Conservation (phyloP, 2,797 vertebrate species). For the Gila robusta region DNA sequence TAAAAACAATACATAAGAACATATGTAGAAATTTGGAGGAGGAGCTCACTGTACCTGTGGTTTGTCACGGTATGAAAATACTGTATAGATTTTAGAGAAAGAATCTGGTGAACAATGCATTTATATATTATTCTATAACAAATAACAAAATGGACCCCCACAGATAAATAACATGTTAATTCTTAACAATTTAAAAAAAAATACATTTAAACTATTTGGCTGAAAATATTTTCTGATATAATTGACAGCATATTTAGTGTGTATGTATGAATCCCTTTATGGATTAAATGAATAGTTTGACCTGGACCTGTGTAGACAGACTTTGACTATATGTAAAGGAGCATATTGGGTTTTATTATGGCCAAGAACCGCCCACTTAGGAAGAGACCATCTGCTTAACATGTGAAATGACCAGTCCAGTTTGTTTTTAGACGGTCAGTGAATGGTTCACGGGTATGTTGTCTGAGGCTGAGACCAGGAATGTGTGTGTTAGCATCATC, state of each 20-base stretch:
- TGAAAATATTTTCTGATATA: background rate
- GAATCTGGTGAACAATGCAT: background rate
- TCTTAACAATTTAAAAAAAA: background rate
- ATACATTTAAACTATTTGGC: background rate
- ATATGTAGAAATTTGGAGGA: slow-evolving; percentile 34
- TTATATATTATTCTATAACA: background rate
- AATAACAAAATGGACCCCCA: background rate
- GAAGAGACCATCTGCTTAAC: slow-evolving; percentile 1
- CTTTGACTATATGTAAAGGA: background rate
- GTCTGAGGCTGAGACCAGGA: background rate
- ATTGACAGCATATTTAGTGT: background rate
- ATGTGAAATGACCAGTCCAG: background rate
- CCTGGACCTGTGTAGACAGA: background rate
- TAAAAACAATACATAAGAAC: slow-evolving; percentile 35
- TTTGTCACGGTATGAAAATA: background rate
- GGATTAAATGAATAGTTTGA: background rate
- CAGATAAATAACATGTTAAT: background rate
- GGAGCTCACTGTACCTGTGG: background rate
- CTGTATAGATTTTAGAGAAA: background rate
- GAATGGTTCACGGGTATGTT: background rate
- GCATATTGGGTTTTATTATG: background rate
- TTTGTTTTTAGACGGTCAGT: slow-evolving; percentile 3
- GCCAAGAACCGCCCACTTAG: background rate
- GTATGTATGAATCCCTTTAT: background rate
- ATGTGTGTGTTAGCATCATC: background rate